phyloP scores from a whole-genome alignment of 2,113 vertebrate genomes.

The Nothocercus julius region DNA sequence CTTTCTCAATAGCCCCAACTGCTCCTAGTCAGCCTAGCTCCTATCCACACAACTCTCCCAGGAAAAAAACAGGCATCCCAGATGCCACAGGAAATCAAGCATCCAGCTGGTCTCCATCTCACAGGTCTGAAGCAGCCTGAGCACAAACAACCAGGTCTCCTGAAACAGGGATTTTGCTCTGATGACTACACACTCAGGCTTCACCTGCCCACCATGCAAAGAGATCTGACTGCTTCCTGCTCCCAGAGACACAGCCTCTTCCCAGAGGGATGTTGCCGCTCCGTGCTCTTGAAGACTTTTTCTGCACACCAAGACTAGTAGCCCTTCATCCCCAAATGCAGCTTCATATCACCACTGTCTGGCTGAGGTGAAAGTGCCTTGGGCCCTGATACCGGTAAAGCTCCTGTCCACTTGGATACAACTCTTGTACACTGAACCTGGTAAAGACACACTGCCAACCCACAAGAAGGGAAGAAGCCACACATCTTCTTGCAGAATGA shows the following conservation, averaged over 20 bases:
- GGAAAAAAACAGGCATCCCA: not conserved
- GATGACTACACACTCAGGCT: too few species aligned
- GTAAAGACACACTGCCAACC: rapidly evolving
- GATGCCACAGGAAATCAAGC: not conserved
- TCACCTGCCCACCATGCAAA: too few species aligned
- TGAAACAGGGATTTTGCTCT: too few species aligned
- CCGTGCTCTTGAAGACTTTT: not conserved
- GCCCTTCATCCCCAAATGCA: not conserved
- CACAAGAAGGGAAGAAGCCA: not conserved
- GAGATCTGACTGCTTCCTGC: too few species aligned
- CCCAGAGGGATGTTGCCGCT: too few species aligned
- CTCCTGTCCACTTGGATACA: not conserved
- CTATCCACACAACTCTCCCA: not conserved
- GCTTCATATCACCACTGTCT: not conserved
- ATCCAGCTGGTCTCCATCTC: rapidly evolving
- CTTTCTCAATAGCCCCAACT: not conserved
- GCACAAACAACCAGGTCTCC: too few species aligned
- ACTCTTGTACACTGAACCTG: not conserved
- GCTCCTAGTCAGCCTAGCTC: rapidly evolving
- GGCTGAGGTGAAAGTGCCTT: not conserved
- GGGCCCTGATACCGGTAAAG: not conserved
- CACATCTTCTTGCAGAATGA: not conserved
- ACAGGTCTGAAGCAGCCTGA: not conserved
- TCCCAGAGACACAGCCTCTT: too few species aligned
- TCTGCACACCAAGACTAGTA: not conserved